Percentiles rank a stretch among this genome's conserved stretches.
These are phyloP conservation scores for Lepidonotus clava DNA, from an alignment of 2,888 invertebrate species.

Conservation along the genomic window DNA sequence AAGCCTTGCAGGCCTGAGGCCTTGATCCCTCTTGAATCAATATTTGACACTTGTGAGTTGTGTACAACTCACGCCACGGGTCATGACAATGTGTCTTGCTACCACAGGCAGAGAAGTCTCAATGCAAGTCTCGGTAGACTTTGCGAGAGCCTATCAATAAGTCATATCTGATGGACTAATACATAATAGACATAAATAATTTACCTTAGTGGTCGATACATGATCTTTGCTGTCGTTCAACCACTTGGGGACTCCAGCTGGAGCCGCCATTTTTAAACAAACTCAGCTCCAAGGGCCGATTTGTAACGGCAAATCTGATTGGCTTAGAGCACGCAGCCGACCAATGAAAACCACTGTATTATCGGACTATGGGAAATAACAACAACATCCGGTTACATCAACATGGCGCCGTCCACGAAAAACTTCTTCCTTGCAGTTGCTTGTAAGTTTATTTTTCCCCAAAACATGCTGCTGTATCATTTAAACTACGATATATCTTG, in stretches of 20 bases:
- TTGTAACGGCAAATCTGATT: conserved; percentile 3
- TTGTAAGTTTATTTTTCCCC: background rate
- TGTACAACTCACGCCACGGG: too few relatives aligned
- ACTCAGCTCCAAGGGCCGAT: conserved; percentile 13
- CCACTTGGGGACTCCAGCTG: conserved; percentile 74
- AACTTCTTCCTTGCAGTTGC: background rate
- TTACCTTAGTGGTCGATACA: conserved; percentile 72
- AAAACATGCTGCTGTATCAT: too few relatives aligned
- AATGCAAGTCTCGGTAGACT: too few relatives aligned
- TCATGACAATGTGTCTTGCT: too few relatives aligned
- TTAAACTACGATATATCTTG: too few relatives aligned
- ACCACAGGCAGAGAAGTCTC: too few relatives aligned
- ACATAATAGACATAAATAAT: background rate
- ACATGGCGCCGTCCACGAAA: background rate
- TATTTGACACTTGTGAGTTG: too few relatives aligned
- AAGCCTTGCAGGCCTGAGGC: too few relatives aligned
- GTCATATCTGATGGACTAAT: background rate
- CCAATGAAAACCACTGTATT: conserved; percentile 22
- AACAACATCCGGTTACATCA: too few relatives aligned
- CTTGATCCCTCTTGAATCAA: too few relatives aligned
- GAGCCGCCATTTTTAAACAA: conserved; percentile 73
- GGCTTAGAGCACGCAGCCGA: background rate
- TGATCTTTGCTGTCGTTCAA: conserved; percentile 74
- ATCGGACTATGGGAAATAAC: background rate
- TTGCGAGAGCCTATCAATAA: too few relatives aligned